Conservation (phyloP, 2,797 vertebrate genomes). For the Anguilla megastoma region DNA sequence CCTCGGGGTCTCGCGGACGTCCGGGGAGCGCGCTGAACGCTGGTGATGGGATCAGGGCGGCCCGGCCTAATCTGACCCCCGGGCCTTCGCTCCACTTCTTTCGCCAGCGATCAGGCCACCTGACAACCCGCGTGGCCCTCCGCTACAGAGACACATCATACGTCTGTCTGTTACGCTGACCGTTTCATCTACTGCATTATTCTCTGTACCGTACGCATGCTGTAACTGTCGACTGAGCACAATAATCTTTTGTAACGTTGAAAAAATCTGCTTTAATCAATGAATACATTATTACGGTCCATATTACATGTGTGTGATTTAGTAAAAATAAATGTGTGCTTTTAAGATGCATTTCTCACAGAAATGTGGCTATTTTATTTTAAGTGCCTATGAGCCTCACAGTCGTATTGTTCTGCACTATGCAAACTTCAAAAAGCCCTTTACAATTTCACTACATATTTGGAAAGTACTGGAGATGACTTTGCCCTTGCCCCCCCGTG, state of each 20-base stretch:
- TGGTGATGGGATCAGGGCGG: background rate
- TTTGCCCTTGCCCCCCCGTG: too few species aligned
- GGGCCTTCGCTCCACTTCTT: conserved; percentile 13
- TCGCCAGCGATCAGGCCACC: background rate
- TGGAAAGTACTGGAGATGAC: background rate
- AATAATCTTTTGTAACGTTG: background rate
- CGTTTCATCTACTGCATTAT: background rate
- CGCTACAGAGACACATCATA: background rate
- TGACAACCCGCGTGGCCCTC: background rate
- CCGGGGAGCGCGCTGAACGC: background rate
- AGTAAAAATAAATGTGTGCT: background rate
- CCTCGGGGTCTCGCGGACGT: background rate
- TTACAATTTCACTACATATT: background rate
- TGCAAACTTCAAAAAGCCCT: background rate
- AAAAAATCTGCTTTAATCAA: background rate
- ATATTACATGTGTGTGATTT: background rate
- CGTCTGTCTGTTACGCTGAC: background rate
- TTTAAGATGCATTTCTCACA: background rate
- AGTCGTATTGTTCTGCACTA: background rate
- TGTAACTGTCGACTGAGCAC: background rate
- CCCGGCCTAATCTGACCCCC: background rate
- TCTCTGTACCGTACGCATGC: background rate
- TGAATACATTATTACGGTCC: background rate
- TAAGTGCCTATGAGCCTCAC: background rate
- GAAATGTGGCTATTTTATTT: background rate